phyloP scores from a whole-genome alignment of 2,113 vertebrate genomes.

The Connochaetes taurinus region DNA sequence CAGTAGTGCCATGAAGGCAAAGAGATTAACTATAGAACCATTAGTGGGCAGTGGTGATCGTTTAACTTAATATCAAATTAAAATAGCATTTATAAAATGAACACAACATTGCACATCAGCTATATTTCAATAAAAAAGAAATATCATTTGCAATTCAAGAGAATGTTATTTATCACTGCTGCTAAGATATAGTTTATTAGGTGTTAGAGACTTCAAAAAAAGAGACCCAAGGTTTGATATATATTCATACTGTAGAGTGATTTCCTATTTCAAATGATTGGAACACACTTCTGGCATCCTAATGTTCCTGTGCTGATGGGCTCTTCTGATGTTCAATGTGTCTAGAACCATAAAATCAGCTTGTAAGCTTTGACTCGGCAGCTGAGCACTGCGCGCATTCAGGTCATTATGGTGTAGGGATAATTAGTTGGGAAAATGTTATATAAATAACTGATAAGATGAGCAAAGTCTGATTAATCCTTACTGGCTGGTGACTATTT shows the following conservation, averaged over 20 bases:
- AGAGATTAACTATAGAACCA: not conserved
- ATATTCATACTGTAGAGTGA: not conserved
- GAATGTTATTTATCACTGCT: not conserved
- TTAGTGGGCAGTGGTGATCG: not conserved
- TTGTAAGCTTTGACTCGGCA: conserved; percentile 24
- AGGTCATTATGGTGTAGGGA: conserved; percentile 37
- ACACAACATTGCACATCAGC: not conserved
- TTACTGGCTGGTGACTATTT: conserved; percentile 39
- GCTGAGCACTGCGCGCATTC: conserved; percentile 29
- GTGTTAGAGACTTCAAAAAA: not conserved
- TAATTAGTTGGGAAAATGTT: conserved; percentile 26
- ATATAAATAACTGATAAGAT: conserved; percentile 65
- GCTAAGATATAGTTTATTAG: not conserved
- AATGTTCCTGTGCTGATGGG: conserved; percentile 21
- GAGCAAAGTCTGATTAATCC: conserved; percentile 46
- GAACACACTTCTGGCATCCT: conserved; percentile 12
- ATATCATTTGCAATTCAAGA: not conserved
- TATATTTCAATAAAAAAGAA: not conserved
- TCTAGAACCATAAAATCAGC: conserved; percentile 60
- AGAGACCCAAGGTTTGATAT: not conserved
- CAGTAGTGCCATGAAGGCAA: not conserved
- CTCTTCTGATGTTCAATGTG: conserved; percentile 65
- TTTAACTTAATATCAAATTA: not conserved
- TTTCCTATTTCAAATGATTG: conserved; percentile 24
- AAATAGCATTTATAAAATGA: not conserved